Evolutionary conservation across 2,113 vertebrate genomes (phyloP).

Genomic region (Aphelocoma coerulescens): DNA sequence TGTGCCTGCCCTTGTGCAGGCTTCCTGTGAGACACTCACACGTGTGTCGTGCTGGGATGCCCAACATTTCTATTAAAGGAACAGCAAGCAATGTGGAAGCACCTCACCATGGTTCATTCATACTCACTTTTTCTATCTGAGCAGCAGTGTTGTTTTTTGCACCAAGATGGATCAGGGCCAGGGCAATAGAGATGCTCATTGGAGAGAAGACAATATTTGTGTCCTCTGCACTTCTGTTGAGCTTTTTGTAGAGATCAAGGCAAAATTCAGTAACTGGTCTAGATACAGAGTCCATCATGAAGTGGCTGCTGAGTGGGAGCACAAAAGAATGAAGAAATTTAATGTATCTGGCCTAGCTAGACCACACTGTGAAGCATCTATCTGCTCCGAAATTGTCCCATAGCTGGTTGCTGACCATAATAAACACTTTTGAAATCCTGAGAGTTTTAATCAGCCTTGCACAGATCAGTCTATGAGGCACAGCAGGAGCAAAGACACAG

Average conservation of each 20-base stretch:
- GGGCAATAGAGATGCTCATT: constrained; percentile 65
- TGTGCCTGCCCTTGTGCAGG: not conserved
- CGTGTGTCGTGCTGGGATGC: fast-evolving
- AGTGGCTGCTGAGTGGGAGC: not conserved
- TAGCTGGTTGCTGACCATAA: not conserved
- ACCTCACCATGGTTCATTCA: not conserved
- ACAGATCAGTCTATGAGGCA: not conserved
- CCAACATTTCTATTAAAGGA: not conserved
- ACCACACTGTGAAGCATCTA: not conserved
- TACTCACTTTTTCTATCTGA: constrained; percentile 69
- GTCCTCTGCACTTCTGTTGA: constrained; percentile 23
- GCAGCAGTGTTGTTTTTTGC: constrained; percentile 54
- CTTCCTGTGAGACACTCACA: not conserved
- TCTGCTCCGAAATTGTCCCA: not conserved
- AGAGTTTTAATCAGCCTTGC: not conserved
- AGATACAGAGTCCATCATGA: constrained; percentile 56
- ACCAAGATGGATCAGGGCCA: constrained; percentile 67
- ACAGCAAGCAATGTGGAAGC: not conserved
- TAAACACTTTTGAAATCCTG: not conserved
- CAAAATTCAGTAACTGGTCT: constrained; percentile 67
- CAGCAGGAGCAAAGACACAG: not conserved
- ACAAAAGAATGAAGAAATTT: not conserved
- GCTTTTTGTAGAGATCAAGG: constrained; percentile 71
- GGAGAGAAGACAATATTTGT: constrained; percentile 70
- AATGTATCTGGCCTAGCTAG: not conserved